Evolutionary conservation across 2,113 vertebrate genomes (phyloP).

Genomic region (Nycticebus coucang): DNA sequence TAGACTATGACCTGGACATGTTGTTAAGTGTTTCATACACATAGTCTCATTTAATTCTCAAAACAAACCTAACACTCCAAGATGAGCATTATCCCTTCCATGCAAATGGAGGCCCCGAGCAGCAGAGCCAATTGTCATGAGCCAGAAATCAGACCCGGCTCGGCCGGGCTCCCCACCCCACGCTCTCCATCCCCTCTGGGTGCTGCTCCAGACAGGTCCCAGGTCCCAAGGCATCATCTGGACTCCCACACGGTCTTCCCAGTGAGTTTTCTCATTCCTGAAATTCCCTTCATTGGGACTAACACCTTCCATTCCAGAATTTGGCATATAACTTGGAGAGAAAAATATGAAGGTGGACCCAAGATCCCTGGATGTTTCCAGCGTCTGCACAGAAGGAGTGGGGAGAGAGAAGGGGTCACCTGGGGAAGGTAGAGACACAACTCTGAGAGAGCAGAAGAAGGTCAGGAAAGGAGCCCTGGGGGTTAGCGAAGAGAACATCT

Average conservation of each 20-base stretch:
- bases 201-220: background rate
- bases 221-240: background rate
- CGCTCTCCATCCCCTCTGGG: background rate
- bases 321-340: constrained; percentile 16
- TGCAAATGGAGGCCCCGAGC: background rate
- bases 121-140: background rate
- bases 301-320: background rate
- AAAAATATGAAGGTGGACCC: background rate
- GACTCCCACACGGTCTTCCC: background rate
- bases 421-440: background rate
- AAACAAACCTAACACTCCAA: background rate
- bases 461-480: background rate
- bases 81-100: background rate
- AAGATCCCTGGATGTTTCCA: background rate
- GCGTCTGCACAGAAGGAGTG: background rate
- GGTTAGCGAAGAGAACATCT: background rate
- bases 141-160: background rate
- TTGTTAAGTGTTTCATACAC: background rate
- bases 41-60: background rate
- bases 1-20: rapidly evolving
- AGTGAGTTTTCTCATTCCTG: background rate
- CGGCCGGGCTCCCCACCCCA: background rate
- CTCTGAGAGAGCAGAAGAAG: background rate
- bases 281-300: background rate
- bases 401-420: background rate